Evolutionary conservation across 1,140 invertebrate genomes (phyloP).

Genomic region (Macrosteles quadrilineatus): DNA sequence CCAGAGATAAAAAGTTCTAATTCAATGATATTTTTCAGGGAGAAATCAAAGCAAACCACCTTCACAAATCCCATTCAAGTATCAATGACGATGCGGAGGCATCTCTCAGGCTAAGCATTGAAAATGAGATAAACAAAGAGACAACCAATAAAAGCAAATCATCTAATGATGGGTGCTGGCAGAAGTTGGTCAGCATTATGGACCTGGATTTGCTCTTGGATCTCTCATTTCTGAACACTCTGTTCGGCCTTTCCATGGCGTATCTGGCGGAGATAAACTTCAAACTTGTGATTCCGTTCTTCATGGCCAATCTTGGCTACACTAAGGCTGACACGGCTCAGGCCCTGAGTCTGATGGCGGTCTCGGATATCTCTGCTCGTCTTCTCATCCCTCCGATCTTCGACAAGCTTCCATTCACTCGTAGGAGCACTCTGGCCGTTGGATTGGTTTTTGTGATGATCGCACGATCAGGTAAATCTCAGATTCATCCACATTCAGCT

Average conservation of each 20-base stretch:
- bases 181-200: slow-evolving; percentile 63
- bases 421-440: slow-evolving; percentile 67
- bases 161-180: slow-evolving; percentile 56
- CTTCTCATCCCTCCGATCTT: slow-evolving; percentile 64
- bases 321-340: slow-evolving; percentile 50
- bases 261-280: slow-evolving; percentile 70
- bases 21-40: no score
- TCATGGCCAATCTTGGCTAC: slow-evolving; percentile 64
- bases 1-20: no score
- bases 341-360: slow-evolving; percentile 38
- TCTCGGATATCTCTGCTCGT: slow-evolving; percentile 38
- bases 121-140: no score
- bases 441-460: slow-evolving; percentile 66
- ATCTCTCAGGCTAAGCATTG: no score
- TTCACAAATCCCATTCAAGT: no score
- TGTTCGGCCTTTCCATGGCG: slow-evolving; percentile 65
- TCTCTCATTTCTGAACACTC: slow-evolving; percentile 64
- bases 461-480: slow-evolving; percentile 65
- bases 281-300: slow-evolving; percentile 64
- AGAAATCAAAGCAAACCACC: no score
- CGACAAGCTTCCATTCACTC: slow-evolving; percentile 64
- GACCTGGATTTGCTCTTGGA: slow-evolving; percentile 67
- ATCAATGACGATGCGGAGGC: no score
- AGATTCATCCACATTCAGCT: no score
- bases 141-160: slow-evolving; percentile 26